These are phyloP conservation scores for Dicyrtomina minuta DNA, from an alignment of 2,888 invertebrate genomes.

Conservation along the genomic window DNA sequence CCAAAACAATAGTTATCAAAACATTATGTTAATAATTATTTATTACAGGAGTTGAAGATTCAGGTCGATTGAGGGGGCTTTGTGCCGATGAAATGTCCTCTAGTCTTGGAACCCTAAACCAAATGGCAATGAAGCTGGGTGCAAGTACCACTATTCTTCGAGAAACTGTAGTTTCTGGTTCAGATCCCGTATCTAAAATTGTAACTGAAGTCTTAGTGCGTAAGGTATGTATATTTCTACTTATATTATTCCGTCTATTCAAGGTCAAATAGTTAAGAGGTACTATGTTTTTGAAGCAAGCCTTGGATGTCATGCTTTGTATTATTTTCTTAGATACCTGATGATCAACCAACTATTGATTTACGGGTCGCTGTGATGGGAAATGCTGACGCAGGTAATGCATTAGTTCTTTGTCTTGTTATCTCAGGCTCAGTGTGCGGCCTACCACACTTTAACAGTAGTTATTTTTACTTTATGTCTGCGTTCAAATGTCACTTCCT, in stretches of 20 bases:
- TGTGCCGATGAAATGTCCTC: constrained; percentile 79
- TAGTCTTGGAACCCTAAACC: constrained; percentile 77
- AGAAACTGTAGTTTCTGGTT: constrained; percentile 62
- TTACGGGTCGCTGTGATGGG: constrained; percentile 90
- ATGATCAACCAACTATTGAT: constrained; percentile 85
- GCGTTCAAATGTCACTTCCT: too few relatives aligned
- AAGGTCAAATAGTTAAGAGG: background rate
- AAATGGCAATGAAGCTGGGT: constrained; percentile 84
- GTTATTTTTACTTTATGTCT: background rate
- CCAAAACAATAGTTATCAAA: too few relatives aligned
- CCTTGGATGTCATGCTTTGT: background rate
- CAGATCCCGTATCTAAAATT: constrained; percentile 34
- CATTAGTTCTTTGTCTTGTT: constrained; percentile 2
- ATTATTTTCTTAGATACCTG: constrained; percentile 64
- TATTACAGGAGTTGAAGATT: constrained; percentile 75
- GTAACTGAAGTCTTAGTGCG: constrained; percentile 81
- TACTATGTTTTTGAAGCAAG: background rate
- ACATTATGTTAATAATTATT: background rate
- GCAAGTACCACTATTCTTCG: constrained; percentile 77
- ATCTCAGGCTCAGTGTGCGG: too few relatives aligned
- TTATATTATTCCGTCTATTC: background rate
- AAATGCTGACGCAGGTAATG: constrained; percentile 88
- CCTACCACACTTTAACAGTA: background rate
- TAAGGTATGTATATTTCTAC: constrained; percentile 66
- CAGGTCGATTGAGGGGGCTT: constrained; percentile 82